A percentile compares a stretch with the other conserved stretches of the same genome.
phyloP scores from a whole-genome alignment of 2,888 invertebrate species.

The Cataglyphis livida region DNA sequence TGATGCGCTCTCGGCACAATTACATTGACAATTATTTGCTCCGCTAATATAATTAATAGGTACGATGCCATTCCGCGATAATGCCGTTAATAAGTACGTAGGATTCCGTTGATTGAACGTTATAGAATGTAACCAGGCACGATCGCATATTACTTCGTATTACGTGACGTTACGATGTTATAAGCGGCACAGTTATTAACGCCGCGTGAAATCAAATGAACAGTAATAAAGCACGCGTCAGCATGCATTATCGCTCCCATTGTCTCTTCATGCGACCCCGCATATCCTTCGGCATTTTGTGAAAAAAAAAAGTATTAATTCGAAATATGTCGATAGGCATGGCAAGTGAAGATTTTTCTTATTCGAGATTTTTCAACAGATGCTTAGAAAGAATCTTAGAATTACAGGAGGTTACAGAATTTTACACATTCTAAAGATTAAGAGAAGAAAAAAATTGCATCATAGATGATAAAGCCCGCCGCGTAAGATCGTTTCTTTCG shows the following conservation, averaged over 20 bases:
- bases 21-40: constrained; percentile 38
- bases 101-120: constrained; percentile 55
- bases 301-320: neutral
- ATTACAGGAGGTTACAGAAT: neutral
- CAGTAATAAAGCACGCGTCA: constrained; percentile 43
- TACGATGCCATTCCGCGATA: constrained; percentile 35
- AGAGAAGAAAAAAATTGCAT: neutral
- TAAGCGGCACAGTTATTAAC: constrained; percentile 51
- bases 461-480: constrained; percentile 3
- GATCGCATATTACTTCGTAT: constrained; percentile 43
- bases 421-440: neutral
- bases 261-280: neutral
- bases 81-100: constrained; percentile 52
- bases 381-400: neutral
- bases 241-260: constrained; percentile 31
- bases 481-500: neutral
- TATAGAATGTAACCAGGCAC: constrained; percentile 48
- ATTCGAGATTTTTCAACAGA: neutral
- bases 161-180: constrained; percentile 50
- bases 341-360: neutral
- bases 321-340: neutral
- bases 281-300: neutral
- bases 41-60: constrained; percentile 48
- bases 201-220: constrained; percentile 51
- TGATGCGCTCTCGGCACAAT: neutral